Conservation (phyloP, 2,797 vertebrate genomes). For the Sparus aurata region DNA sequence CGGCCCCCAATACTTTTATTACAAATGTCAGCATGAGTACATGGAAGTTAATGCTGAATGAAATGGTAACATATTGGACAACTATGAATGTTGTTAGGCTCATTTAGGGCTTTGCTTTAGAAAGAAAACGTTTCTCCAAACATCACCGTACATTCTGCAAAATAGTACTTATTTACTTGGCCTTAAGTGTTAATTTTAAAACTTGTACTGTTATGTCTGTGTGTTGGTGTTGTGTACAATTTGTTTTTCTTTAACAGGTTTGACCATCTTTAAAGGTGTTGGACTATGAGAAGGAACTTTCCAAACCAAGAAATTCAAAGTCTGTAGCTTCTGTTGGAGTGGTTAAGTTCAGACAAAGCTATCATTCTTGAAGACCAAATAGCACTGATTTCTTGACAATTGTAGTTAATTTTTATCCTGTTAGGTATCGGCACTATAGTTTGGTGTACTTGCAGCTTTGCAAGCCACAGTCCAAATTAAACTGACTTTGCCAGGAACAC, state of each 20-base stretch:
- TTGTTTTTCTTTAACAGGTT: conserved; percentile 88
- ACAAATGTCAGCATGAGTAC: neutral
- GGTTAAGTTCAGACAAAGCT: conserved; percentile 1
- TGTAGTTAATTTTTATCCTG: neutral
- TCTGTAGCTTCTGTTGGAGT: conserved; percentile 47
- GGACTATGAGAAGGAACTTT: conserved; percentile 77
- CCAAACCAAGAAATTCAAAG: conserved; percentile 73
- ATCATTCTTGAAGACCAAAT: neutral
- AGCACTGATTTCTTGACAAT: neutral
- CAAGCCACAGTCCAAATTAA: too few relatives aligned
- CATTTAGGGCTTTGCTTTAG: neutral
- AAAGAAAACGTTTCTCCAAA: neutral
- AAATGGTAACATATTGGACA: neutral
- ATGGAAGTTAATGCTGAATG: neutral
- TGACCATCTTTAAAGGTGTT: conserved; percentile 81
- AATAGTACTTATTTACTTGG: conserved; percentile 2
- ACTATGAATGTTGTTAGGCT: neutral
- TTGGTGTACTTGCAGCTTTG: too few relatives aligned
- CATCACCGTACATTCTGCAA: neutral
- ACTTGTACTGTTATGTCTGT: conserved; percentile 78
- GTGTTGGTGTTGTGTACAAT: conserved; percentile 85
- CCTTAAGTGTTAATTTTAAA: conserved; percentile 50
- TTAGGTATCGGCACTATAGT: neutral
- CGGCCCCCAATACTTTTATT: neutral
- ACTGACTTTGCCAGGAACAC: neutral